Evolutionary conservation across 2,113 vertebrate species (phyloP).

Genomic region (Burhinus bistriatus): DNA sequence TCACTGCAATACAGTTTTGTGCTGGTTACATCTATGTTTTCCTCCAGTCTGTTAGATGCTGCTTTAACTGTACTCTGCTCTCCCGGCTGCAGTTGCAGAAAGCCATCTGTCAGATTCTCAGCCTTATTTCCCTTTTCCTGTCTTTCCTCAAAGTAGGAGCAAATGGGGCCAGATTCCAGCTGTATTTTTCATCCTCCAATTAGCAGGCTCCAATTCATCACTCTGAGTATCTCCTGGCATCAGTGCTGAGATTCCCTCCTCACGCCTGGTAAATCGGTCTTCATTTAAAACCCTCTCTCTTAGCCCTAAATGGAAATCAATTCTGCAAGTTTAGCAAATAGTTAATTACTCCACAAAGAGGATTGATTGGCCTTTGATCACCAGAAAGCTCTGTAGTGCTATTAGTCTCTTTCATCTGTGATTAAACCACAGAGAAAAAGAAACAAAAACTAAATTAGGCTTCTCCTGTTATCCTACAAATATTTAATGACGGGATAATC

Average conservation of each 20-base stretch:
- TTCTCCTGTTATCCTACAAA: conserved; percentile 85
- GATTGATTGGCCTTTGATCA: conserved; percentile 86
- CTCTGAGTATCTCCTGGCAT: conserved; percentile 81
- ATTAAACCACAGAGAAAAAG: conserved; percentile 85
- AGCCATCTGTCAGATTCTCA: conserved; percentile 53
- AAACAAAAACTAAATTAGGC: conserved; percentile 89
- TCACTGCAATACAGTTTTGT: background rate
- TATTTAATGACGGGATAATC: conserved; percentile 86
- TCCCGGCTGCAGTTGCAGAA: background rate
- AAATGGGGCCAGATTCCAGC: conserved; percentile 73
- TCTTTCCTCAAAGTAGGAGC: conserved; percentile 63
- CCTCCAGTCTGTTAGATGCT: background rate
- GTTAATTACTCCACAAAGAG: conserved; percentile 90
- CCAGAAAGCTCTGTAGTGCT: conserved; percentile 81
- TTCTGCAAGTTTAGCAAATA: conserved; percentile 92
- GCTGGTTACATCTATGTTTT: background rate
- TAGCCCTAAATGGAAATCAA: conserved; percentile 91
- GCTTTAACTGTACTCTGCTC: background rate
- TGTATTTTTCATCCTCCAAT: conserved; percentile 79
- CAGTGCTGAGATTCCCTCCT: conserved; percentile 78
- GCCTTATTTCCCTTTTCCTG: conserved; percentile 51
- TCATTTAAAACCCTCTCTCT: conserved; percentile 87
- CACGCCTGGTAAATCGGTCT: conserved; percentile 82
- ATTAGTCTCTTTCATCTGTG: conserved; percentile 89
- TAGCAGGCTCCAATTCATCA: conserved; percentile 82